Base-by-base conservation (phyloP, 1,140 invertebrate species). In the Doryteuthis pealeii region DNA sequence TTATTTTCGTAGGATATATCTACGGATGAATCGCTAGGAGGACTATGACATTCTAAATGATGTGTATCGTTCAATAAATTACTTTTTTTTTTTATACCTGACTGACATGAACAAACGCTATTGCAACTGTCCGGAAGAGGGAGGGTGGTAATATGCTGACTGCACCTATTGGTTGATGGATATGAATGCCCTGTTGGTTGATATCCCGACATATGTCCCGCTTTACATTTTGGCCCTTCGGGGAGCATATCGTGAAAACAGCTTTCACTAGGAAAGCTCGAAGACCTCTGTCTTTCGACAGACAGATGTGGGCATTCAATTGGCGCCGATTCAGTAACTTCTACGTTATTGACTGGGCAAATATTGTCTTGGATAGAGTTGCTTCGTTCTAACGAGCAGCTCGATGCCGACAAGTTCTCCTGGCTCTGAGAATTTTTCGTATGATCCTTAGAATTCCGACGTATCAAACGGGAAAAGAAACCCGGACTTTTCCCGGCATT, bases 201-300 rank as follows among this genome's bases (percentile, higher is more conserved):
- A 40, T 40, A 5, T 5, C 35, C 35, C 35, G 10, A 5, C 35
- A 5, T 3, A 10, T 40, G 35, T 40, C 35, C 35, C 35, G 35
- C 35, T 40, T 62, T 62, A 62, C 54, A 62, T 28, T 68, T 68
- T 8, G 28, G 66, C 10, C 69, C 71, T 26, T 75, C 76, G 26
- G 76, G 68, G 69, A 69, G 70, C 79, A 79, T 80, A 28, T 78
- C 79, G 8, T 80, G 71, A 74, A 76, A 85, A 69, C 84, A 84
- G n/a, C 79, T 76, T 32, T 82, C 77, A 75, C 83, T 85, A 4
- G 84, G 84, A 79, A 85, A 85, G 67, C 84, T 85, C 10, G 84
- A 84, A 32, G 84, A 85, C 58, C 84, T 32, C 33, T 75, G 74
- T 72, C 80, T 75, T 28, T 80, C 80, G 5, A 66, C 35, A 15